Evolutionary conservation across 2,113 vertebrate genomes (phyloP).

Genomic region (Esox niger): DNA sequence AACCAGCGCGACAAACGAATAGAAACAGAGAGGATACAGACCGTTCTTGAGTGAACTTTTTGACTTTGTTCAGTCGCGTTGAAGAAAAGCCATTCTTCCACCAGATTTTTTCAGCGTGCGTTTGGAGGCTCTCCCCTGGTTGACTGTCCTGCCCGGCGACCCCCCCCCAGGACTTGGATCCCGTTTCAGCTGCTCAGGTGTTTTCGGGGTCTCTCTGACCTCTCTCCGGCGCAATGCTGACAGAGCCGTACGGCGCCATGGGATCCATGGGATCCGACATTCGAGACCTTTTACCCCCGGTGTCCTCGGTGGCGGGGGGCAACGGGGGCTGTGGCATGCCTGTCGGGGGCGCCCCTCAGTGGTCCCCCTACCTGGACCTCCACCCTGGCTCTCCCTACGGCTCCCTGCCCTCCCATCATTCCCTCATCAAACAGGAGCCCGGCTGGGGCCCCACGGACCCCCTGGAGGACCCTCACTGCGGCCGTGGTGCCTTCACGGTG

Average conservation of each 20-base stretch:
- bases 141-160: not conserved
- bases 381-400: conserved; percentile 82
- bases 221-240: conserved; percentile 57
- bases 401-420: conserved; percentile 86
- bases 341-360: conserved; percentile 83
- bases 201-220: not conserved
- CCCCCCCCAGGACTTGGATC: not conserved
- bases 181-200: not conserved
- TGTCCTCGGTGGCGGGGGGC: conserved; percentile 78
- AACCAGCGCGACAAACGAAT: not conserved
- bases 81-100: not conserved
- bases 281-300: conserved; percentile 77
- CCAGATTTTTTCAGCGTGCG: not conserved
- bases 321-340: conserved; percentile 83
- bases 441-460: conserved; percentile 85
- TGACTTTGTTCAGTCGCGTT: not conserved
- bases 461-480: conserved; percentile 87
- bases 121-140: not conserved
- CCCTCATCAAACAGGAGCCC: conserved; percentile 97
- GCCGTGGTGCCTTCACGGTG: conserved; percentile 92
- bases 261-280: conserved; percentile 92
- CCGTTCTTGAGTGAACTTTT: not conserved
- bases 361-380: conserved; percentile 93
- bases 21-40: not conserved
- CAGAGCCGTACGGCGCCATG: conserved; percentile 74